Evolutionary conservation across 2,113 vertebrate species (phyloP), one percentile per base, ranked within the genome.

Genomic region (Mormyrus lacerda): DNA sequence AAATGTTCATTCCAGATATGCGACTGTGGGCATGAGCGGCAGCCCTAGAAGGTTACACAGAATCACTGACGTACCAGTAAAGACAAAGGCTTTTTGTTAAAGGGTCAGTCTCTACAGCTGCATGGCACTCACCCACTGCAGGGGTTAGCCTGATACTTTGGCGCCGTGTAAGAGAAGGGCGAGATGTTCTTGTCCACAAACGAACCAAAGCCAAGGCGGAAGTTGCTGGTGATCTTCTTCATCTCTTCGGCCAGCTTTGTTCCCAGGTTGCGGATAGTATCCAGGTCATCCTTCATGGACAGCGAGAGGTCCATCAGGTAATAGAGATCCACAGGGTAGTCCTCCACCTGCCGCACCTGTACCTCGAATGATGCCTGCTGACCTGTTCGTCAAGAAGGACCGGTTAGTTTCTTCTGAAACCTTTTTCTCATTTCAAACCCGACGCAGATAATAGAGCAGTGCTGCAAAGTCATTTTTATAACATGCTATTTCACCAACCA

Each of bases 301-400:
- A 99, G 95, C 4, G 98, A 99, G 31, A 99, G 97, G 91, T 99
- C 98, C 98, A 99, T 99, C 94, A 99, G 94, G 95, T 99, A 99
- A 94, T 99, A 99, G 8, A 99, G 94, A 89, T 99, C 98, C 94
- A 99, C 98, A 0, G 98, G 98, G 87, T 99, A 99, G 90, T 99
- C 98, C 91, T 99, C 98, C 92, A 99, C 98, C 91, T 98, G 98
- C 24, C 98, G 96, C 73, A 99, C 98, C 90, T 99, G 97, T n/a
- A 99, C 95, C n/a, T 91, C 95, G 91, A 99, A 98, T 11, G 94
- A 95, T 0, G 96, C 95, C 93, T 91, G 95, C 79, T 97, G 97
- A 91, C 97, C 98, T 99, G 95, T 83, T 53, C n/a, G 24, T n/a
- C 55, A 61, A 27, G 45, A 39, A 76, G 83, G 19, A 10, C 45